Base-by-base conservation (phyloP, 2,888 invertebrate genomes). In the Stegana nigrithorax region DNA sequence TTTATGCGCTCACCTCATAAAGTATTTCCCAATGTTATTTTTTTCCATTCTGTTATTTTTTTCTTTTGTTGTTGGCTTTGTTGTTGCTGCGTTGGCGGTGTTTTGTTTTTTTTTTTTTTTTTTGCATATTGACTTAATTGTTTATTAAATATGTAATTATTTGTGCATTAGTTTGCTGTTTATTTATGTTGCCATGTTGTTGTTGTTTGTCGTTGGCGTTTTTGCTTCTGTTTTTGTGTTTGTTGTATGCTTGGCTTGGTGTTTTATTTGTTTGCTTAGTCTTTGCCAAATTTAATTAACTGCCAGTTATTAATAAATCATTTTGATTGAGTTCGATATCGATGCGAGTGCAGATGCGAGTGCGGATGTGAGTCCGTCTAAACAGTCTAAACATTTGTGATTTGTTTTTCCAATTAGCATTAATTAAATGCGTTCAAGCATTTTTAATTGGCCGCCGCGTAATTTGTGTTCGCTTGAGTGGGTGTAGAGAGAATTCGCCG, bases 361-460 rank as follows among this genome's bases (percentile, higher is more conserved):
- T n/a, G n/a, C n/a, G n/a, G n/a, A n/a, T n/a, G n/a, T n/a, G n/a
- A n/a, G n/a, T n/a, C n/a, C 59, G 59, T 63, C 65, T 67, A 51
- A 51, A n/a, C 26, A 5, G n/a, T n/a, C 23, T 23, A 53, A 39
- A 56, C 39, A 23, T 56, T 39, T 21, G 1, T n/a, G 27, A 58
- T 53, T 62, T 62, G 36, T 51, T 59, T 53, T 57, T 64, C 66
- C 70, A 75, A 78, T 78, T 67, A 65, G 64, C 68, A 65, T 67
- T 77, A 77, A 77, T 77, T 77, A 77, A 77, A 78, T 73, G 71
- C 80, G 71, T 72, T 79, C 78, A 77, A 77, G 76, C 76, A 77
- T 79, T 77, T 77, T 79, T 73, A 71, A 79, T 77, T 78, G 73
- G 50, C 61, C 73, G 72, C 72, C 73, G 72, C 72, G 36, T 76